A percentile compares a stretch with the other conserved stretches of the same genome.
These are phyloP conservation scores for Grus americana DNA, from an alignment of 2,113 vertebrate genomes.

Conservation along the genomic window DNA sequence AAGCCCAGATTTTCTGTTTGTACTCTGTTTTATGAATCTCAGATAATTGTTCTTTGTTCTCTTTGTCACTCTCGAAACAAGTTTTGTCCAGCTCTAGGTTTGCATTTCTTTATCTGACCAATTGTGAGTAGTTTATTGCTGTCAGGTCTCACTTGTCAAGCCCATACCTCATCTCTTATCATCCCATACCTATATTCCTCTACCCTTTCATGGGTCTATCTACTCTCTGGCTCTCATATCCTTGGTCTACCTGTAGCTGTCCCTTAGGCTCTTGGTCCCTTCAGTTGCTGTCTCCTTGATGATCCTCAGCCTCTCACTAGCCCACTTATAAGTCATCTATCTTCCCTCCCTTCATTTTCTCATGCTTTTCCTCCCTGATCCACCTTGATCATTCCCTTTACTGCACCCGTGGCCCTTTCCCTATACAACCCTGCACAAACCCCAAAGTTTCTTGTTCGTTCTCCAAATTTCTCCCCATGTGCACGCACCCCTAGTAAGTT, in stretches of 20 bases:
- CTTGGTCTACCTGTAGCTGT: neutral
- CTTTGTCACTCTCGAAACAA: too few relatives aligned
- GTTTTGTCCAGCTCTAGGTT: too few relatives aligned
- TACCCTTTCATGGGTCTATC: too few relatives aligned
- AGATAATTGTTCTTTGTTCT: too few relatives aligned
- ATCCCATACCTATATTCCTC: too few relatives aligned
- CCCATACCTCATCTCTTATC: too few relatives aligned
- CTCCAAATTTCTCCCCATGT: neutral
- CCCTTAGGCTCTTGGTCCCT: neutral
- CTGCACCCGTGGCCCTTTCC: neutral
- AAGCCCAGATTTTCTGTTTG: too few relatives aligned
- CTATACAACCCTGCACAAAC: neutral
- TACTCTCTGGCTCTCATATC: neutral
- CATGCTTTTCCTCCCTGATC: neutral
- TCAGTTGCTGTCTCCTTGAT: neutral
- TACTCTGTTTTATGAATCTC: too few relatives aligned
- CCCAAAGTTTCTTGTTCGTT: neutral
- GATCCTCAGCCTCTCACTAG: neutral
- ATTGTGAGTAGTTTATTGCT: too few relatives aligned
- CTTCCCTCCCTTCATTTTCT: neutral
- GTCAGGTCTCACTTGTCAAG: too few relatives aligned
- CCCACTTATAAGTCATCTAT: neutral
- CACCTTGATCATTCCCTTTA: neutral
- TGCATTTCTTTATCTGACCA: too few relatives aligned
- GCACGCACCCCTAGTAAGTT: neutral